Conservation (phyloP, 92 coral and sea anemone genomes). For the Porites cylindrica region DNA sequence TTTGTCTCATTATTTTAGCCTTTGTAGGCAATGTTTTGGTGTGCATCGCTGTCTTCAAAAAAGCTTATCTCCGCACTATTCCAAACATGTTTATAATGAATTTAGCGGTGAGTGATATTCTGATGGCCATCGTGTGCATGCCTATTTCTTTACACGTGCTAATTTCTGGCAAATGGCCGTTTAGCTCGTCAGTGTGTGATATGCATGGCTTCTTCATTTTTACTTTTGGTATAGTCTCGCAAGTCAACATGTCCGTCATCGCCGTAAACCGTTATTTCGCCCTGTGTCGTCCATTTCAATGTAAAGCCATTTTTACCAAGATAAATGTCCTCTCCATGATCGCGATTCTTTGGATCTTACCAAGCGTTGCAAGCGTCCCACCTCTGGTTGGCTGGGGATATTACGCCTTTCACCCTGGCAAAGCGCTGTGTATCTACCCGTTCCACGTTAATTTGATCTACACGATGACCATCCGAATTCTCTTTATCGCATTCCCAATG, state of each 20-base stretch:
- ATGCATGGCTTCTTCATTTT: slow-evolving; percentile 71
- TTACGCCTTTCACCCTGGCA: slow-evolving; percentile 77
- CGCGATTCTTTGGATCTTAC: slow-evolving; percentile 74
- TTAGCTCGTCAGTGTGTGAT: slow-evolving; percentile 60
- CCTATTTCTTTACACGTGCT: slow-evolving; percentile 70
- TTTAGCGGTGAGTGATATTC: slow-evolving; percentile 76
- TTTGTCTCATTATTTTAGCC: slow-evolving; percentile 49
- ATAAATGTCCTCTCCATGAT: slow-evolving; percentile 55
- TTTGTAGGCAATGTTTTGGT: slow-evolving; percentile 63
- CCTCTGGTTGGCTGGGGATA: slow-evolving; percentile 81
- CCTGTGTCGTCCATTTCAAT: slow-evolving; percentile 63
- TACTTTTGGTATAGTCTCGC: slow-evolving; percentile 76
- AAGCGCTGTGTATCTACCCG: slow-evolving; percentile 74
- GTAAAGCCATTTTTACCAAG: slow-evolving; percentile 64
- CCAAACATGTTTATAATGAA: slow-evolving; percentile 74
- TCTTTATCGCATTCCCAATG: slow-evolving; percentile 69
- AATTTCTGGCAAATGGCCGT: slow-evolving; percentile 70
- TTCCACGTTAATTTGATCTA: slow-evolving; percentile 70
- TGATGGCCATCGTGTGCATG: slow-evolving; percentile 72
- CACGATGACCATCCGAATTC: slow-evolving; percentile 61
- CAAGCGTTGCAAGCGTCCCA: slow-evolving; percentile 76
- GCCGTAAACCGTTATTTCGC: slow-evolving; percentile 82
- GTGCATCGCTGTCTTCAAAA: slow-evolving; percentile 57
- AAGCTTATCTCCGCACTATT: slow-evolving; percentile 60
- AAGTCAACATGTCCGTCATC: slow-evolving; percentile 70